A percentile compares a stretch with the other conserved stretches of the same genome.
Evolutionary conservation across 2,113 vertebrate species (phyloP).

Genomic region (Pimephales promelas): DNA sequence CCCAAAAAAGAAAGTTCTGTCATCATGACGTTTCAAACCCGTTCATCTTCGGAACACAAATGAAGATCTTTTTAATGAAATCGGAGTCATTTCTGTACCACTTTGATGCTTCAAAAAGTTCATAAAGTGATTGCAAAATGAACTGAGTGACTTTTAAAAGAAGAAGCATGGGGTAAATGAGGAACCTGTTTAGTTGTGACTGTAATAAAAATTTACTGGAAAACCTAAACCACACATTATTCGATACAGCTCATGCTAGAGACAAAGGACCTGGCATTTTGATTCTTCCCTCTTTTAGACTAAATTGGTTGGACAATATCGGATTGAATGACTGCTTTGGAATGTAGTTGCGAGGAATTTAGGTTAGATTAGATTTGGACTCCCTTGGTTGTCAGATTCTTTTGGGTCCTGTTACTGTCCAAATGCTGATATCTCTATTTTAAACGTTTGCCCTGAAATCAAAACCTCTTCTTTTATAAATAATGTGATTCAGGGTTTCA

Average conservation of each 20-base stretch:
- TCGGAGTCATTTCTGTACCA: too few relatives aligned
- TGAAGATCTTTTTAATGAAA: too few relatives aligned
- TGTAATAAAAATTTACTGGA: constrained; percentile 1
- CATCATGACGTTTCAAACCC: too few relatives aligned
- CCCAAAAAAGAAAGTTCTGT: too few relatives aligned
- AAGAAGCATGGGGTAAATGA: constrained; percentile 17
- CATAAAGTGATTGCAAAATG: too few relatives aligned
- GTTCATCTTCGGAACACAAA: too few relatives aligned
- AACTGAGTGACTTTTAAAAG: neutral
- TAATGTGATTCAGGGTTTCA: constrained; percentile 37
- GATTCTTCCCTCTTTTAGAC: constrained; percentile 33
- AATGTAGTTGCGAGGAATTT: constrained; percentile 60
- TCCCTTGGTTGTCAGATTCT: constrained; percentile 54
- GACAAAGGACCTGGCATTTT: constrained; percentile 21
- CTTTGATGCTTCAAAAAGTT: too few relatives aligned
- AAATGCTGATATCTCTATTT: constrained; percentile 50
- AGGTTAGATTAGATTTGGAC: constrained; percentile 57
- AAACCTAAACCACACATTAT: constrained; percentile 34
- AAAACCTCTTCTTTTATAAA: constrained; percentile 45
- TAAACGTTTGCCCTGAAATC: constrained; percentile 50
- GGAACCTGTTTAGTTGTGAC: neutral
- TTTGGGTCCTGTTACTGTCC: constrained; percentile 54
- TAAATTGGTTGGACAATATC: constrained; percentile 23
- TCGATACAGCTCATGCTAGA: neutral
- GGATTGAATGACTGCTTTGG: constrained; percentile 56